phyloP scores from a whole-genome alignment of 2,113 vertebrate species.

The Malurus melanocephalus region DNA sequence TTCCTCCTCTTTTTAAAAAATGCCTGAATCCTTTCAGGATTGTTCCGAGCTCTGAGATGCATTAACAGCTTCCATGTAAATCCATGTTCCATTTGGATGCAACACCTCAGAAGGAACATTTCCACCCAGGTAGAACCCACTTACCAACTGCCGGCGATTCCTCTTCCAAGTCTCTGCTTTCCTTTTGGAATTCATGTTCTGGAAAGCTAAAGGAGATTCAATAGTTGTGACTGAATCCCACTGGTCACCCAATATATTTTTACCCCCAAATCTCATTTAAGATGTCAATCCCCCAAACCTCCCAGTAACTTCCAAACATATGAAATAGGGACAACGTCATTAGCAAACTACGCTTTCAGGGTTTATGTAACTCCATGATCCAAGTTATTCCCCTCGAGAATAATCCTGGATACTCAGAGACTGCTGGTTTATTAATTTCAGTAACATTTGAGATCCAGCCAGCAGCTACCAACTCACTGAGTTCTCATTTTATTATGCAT shows the following conservation, averaged over 20 bases:
- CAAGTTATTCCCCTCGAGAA: neutral
- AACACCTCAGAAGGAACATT: neutral
- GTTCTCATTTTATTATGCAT: neutral
- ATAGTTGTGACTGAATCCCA: neutral
- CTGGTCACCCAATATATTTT: neutral
- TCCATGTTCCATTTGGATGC: accelerated
- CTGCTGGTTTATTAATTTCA: neutral
- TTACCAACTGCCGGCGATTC: slow-evolving; percentile 92
- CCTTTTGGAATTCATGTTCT: slow-evolving; percentile 99
- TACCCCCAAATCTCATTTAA: neutral
- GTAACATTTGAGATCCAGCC: neutral
- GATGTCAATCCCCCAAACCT: neutral
- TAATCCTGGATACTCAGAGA: neutral
- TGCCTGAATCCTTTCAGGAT: neutral
- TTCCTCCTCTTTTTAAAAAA: neutral
- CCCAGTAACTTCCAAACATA: neutral
- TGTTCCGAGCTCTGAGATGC: neutral
- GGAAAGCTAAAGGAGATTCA: slow-evolving; percentile 81
- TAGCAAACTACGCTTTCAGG: neutral
- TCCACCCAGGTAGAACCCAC: slow-evolving; percentile 28
- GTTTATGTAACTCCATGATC: neutral
- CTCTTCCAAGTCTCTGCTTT: slow-evolving; percentile 99
- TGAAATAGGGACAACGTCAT: neutral
- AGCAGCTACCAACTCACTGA: neutral
- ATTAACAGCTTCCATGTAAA: neutral